Conservation (phyloP, 2,888 invertebrate species). For the Clivina fossor region DNA sequence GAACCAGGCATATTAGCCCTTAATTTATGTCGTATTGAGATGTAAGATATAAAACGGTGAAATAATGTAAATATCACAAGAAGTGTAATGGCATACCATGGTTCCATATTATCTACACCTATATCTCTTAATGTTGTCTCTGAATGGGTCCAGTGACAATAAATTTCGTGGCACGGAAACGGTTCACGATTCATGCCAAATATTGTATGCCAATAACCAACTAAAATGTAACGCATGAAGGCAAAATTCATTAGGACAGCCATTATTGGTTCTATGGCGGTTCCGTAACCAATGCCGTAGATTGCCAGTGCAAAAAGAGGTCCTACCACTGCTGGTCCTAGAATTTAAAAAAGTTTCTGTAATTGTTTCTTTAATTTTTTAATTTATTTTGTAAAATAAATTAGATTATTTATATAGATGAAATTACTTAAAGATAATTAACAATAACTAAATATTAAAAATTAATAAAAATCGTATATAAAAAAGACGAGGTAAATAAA, state of each 20-base stretch:
- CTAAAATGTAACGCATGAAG: slow-evolving; percentile 69
- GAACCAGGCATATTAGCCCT: slow-evolving; percentile 15
- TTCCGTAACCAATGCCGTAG: slow-evolving; percentile 66
- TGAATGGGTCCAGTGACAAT: slow-evolving; percentile 32
- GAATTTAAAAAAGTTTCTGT: too few relatives aligned
- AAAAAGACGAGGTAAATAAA: too few relatives aligned
- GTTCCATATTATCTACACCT: slow-evolving; percentile 28
- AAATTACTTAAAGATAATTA: too few relatives aligned
- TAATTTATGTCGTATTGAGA: slow-evolving; percentile 4
- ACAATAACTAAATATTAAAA: too few relatives aligned
- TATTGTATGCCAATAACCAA: slow-evolving; percentile 51
- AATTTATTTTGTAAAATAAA: too few relatives aligned
- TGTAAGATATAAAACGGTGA: too few relatives aligned
- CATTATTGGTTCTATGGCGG: slow-evolving; percentile 58
- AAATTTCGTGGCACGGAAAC: slow-evolving; percentile 27
- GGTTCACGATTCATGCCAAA: slow-evolving; percentile 19
- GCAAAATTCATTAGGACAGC: slow-evolving; percentile 59
- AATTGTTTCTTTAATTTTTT: too few relatives aligned
- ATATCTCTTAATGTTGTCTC: slow-evolving; percentile 25
- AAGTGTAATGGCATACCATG: too few relatives aligned
- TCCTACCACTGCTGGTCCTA: slow-evolving; percentile 58
- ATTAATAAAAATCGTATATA: too few relatives aligned
- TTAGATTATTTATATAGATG: too few relatives aligned
- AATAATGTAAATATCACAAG: too few relatives aligned
- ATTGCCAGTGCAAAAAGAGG: slow-evolving; percentile 61